Base-by-base conservation (phyloP, 1,140 invertebrate species). In the Brachystomella parvula region DNA sequence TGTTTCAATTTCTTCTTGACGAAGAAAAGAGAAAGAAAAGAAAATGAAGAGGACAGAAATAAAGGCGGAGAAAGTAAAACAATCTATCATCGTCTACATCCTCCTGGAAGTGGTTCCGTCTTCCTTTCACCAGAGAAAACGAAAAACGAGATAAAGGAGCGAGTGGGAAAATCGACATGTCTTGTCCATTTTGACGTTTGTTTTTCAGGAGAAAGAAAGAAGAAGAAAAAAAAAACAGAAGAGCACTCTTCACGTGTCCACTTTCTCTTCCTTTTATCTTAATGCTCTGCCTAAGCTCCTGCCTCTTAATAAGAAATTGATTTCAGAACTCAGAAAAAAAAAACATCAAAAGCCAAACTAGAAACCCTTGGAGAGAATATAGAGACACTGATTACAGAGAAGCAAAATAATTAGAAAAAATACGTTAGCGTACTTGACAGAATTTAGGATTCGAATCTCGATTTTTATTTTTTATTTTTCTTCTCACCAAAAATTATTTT, bases 111-210 rank as follows among this genome's bases (percentile, higher is more conserved):
- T 44, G 47, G 64, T n/a, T n/a, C n/a, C n/a, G n/a, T n/a, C n/a
- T n/a, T n/a, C n/a, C n/a, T n/a, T n/a, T n/a, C n/a, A n/a, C n/a
- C n/a, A n/a, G 56, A 62, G 39, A 66, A 66, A 33, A 24, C n/a
- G 28, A 62, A 62, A 32, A 53, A 35, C 59, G 68, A 53, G 39
- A 63, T 26, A 64, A 63, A 64, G 60, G 65, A 66, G 64, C 65
- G 59, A n/a, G 39, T 71, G 69, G 56, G 69, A 71, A 71, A 68
- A 71, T 71, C 69, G 69, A 71, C 69, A 68, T 67, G 59, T 71
- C 69, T 71, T 71, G 69, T 71, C 69, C 66, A 71, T 67, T 71
- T 68, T 61, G 69, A 68, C 63, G 30, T 67, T 32, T 33, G 53
- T n/a, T 53, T 53, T 53, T 26, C 49, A 53, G 12, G 3, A 53